phyloP scores from a whole-genome alignment of 2,797 vertebrate genomes.

The Helostoma temminkii region DNA sequence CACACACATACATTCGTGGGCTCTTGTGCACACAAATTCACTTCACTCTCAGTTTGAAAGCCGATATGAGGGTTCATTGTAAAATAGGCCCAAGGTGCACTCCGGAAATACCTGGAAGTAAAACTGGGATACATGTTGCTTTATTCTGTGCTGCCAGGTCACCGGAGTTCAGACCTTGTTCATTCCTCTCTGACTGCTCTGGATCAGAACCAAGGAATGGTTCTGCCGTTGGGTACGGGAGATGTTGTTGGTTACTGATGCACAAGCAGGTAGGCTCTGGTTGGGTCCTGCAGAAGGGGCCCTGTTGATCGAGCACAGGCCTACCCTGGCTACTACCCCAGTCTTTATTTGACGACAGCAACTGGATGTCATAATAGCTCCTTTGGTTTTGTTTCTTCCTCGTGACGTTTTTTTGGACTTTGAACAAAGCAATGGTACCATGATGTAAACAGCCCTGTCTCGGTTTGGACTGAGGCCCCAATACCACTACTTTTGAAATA shows the following conservation, averaged over 20 bases:
- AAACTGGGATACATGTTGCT: conserved; percentile 75
- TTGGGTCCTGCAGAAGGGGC: conserved; percentile 49
- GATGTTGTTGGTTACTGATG: conserved; percentile 52
- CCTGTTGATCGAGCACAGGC: conserved; percentile 64
- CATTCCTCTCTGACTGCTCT: conserved; percentile 71
- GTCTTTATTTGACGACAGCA: conserved; percentile 33
- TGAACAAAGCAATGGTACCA: conserved; percentile 45
- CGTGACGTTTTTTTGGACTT: conserved; percentile 34
- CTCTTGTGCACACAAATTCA: conserved; percentile 60
- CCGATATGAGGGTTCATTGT: conserved; percentile 71
- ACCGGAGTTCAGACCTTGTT: conserved; percentile 73
- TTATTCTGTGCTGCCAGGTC: conserved; percentile 72
- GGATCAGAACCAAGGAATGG: conserved; percentile 61
- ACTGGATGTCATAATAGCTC: conserved; percentile 47
- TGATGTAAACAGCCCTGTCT: conserved; percentile 40
- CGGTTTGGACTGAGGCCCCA: conserved; percentile 20
- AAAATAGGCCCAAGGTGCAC: conserved; percentile 78
- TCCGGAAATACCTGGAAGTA: conserved; percentile 79
- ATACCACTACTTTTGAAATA: conserved; percentile 45
- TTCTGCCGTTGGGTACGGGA: conserved; percentile 59
- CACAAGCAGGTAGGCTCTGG: conserved; percentile 42
- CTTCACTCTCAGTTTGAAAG: conserved; percentile 72
- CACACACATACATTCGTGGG: conserved; percentile 24
- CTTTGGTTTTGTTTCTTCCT: conserved; percentile 35
- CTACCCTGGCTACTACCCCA: conserved; percentile 35